Conservation (phyloP, 2,888 invertebrate species). For the Aricia artaxerxes region DNA sequence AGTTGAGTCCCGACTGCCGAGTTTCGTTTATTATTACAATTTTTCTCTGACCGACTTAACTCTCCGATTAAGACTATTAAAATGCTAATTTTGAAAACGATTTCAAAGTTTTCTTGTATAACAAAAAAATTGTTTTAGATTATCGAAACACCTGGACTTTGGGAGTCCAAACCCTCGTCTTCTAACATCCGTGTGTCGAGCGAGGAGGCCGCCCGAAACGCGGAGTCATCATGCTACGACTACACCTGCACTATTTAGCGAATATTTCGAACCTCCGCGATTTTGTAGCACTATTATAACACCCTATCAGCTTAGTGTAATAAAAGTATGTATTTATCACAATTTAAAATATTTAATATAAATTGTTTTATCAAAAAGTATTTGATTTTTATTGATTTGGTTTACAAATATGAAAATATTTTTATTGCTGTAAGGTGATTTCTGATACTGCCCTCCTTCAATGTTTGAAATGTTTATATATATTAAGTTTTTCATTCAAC, state of each 20-base stretch:
- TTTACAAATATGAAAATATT: background rate
- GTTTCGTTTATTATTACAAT: no score
- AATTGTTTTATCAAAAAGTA: background rate
- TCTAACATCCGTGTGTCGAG: slow-evolving; percentile 70
- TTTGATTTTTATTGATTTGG: background rate
- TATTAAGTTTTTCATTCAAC: background rate
- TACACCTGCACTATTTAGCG: slow-evolving; percentile 66
- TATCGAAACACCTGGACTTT: slow-evolving; percentile 94
- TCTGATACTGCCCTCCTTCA: background rate
- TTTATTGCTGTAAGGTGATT: background rate
- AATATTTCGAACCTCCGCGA: background rate
- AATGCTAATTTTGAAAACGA: no score
- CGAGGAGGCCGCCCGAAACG: slow-evolving; percentile 51
- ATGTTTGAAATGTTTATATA: background rate
- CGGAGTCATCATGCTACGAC: slow-evolving; percentile 63
- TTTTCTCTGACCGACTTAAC: no score
- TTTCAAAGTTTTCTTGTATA: no score
- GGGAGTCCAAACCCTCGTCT: slow-evolving; percentile 78
- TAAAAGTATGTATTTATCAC: background rate
- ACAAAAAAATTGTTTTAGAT: slow-evolving; percentile 79
- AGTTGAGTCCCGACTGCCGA: no score
- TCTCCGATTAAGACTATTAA: no score
- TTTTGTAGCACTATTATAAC: slow-evolving; percentile 3
- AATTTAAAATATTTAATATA: background rate
- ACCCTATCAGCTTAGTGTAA: background rate